Evolutionary conservation across 2,888 invertebrate genomes (phyloP).

Genomic region (Acleris literana): DNA sequence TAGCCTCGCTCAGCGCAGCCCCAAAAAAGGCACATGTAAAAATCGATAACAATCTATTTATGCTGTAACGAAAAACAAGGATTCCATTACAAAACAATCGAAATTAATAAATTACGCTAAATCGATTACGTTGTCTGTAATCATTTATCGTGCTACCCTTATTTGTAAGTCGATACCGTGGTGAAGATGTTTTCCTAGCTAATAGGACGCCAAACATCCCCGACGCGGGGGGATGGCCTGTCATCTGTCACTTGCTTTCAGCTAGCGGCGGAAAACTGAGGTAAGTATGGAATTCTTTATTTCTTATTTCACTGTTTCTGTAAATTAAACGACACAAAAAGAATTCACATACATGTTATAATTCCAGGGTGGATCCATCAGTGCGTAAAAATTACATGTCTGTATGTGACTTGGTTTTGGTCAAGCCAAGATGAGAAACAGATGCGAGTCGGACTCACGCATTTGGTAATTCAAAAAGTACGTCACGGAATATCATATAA

Average conservation of each 20-base stretch:
- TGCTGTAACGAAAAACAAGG: not conserved
- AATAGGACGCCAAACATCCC: conserved; percentile 33
- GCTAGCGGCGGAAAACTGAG: not conserved
- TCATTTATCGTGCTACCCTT: conserved; percentile 17
- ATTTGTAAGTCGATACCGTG: conserved; percentile 28
- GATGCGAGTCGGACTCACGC: no score
- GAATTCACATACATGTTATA: no score
- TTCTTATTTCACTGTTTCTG: not conserved
- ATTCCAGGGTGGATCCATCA: no score
- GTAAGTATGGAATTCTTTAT: conserved; percentile 8
- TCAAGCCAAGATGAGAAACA: no score
- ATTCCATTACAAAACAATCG: not conserved
- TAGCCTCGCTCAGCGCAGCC: no score
- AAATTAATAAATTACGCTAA: conserved; percentile 9
- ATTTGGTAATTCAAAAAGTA: no score
- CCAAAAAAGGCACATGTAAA: no score
- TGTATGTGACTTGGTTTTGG: no score
- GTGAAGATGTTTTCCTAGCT: conserved; percentile 30
- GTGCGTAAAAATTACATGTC: no score
- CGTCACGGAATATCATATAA: no score
- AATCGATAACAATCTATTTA: no score
- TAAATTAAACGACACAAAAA: no score
- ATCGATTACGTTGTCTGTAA: not conserved
- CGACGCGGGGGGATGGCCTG: conserved; percentile 31
- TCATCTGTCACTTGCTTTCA: conserved; percentile 26